Evolutionary conservation across 2,888 invertebrate species (phyloP).

Genomic region (Dasysyrphus albostriatus): DNA sequence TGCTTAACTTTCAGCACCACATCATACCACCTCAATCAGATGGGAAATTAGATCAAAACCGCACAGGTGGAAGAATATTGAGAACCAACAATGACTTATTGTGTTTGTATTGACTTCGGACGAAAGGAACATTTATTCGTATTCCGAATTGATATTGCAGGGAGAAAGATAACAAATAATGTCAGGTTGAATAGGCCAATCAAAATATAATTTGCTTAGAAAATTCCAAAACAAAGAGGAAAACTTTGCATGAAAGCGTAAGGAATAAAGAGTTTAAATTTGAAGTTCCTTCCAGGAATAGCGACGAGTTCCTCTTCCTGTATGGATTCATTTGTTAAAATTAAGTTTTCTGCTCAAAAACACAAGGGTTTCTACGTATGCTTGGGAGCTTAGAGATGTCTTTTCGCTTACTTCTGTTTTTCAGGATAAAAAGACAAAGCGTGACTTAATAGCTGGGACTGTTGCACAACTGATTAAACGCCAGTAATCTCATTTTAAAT

Average conservation of each 20-base stretch:
- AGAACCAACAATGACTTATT: neutral
- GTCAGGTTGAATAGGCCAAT: neutral
- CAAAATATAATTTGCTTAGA: neutral
- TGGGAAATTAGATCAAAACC: neutral
- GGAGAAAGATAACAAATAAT: neutral
- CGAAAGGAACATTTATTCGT: slow-evolving; percentile 4
- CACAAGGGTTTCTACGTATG: neutral
- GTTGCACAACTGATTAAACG: too few relatives aligned
- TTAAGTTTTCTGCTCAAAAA: neutral
- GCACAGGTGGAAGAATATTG: slow-evolving; percentile 18
- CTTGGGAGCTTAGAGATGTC: too few relatives aligned
- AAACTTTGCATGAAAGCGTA: neutral
- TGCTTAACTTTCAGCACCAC: neutral
- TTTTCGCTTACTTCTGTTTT: too few relatives aligned
- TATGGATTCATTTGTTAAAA: neutral
- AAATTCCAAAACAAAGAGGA: neutral
- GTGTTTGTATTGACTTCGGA: neutral
- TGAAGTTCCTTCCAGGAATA: neutral
- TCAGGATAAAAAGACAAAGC: too few relatives aligned
- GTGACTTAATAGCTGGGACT: too few relatives aligned
- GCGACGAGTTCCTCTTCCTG: neutral
- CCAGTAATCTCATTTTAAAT: too few relatives aligned
- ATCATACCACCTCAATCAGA: neutral
- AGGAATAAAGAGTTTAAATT: neutral
- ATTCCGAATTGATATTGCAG: neutral